These are phyloP conservation scores for Slavum lentiscoides DNA, from an alignment of 2,888 invertebrate genomes.

Conservation along the genomic window DNA sequence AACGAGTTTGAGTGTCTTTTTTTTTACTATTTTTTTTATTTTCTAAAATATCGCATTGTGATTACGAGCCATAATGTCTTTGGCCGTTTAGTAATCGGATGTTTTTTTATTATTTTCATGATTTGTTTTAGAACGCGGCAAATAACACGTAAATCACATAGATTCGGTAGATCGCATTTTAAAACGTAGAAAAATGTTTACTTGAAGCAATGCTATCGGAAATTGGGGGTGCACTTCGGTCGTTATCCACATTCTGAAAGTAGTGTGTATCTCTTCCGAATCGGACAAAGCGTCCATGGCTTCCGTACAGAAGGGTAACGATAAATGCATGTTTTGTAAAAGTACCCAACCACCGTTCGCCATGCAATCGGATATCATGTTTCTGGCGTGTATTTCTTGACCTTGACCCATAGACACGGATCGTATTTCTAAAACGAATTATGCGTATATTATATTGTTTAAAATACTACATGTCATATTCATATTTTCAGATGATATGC, in stretches of 20 bases:
- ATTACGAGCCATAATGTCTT: no score
- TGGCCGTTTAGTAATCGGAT: no score
- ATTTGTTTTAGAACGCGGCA: no score
- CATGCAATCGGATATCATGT: slow-evolving; percentile 75
- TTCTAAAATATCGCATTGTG: no score
- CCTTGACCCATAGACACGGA: slow-evolving; percentile 98
- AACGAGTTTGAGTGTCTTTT: no score
- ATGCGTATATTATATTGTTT: no score
- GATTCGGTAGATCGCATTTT: background rate
- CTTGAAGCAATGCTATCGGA: slow-evolving; percentile 77
- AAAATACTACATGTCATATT: no score
- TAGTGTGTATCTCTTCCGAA: slow-evolving; percentile 78
- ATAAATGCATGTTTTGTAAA: slow-evolving; percentile 94
- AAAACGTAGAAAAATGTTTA: slow-evolving; percentile 54
- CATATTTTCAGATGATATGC: no score
- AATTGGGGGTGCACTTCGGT: slow-evolving; percentile 92
- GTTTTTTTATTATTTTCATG: no score
- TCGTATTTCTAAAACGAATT: slow-evolving; percentile 66
- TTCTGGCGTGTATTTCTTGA: slow-evolving; percentile 84
- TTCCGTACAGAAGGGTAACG: slow-evolving; percentile 90
- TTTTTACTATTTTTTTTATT: no score
- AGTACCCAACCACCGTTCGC: slow-evolving; percentile 86
- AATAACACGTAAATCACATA: no score
- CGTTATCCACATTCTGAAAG: slow-evolving; percentile 90
- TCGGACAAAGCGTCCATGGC: slow-evolving; percentile 86